Base-by-base conservation (phyloP, 1,140 invertebrate species). In the Hetaerina americana region DNA sequence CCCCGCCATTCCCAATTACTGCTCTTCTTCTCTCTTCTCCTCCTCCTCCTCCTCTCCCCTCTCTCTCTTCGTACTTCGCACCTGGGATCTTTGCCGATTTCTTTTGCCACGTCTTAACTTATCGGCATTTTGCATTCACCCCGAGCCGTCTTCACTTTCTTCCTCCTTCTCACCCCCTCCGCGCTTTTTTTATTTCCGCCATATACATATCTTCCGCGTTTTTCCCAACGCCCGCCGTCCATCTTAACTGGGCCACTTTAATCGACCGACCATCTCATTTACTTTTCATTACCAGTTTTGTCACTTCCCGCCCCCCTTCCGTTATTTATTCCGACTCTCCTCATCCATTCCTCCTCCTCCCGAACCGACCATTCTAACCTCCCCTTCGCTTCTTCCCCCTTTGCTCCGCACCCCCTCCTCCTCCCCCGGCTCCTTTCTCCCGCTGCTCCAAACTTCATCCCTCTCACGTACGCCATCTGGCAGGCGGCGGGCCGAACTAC, bases 351-450 rank as follows among this genome's bases (percentile, higher is more conserved):
- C 27, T 31, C 57, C 57, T 29, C 57, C 71, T 66, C 49, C 69
- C 49, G 27, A 66, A 26, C 18, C n/a, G 27, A n/a, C 66, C 66
- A 24, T 29, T 27, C 27, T 22, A 25, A 57, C 70, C 6, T 71
- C 29, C 57, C n/a, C 15, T 27, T 27, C 69, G 15, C 12, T 27
- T 22, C 69, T 70, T 27, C 29, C 8, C 75, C 76, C 76, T 76
- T 78, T 76, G 77, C 68, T 73, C 78, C 75, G 77, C 74, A 75
- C 71, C 75, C 77, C 75, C 78, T 74, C 75, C 75, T 73, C 74
- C 49, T 76, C 72, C 70, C 75, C 68, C 73, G 71, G n/a, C n/a
- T n/a, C n/a, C n/a, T n/a, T n/a, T n/a, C n/a, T n/a, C n/a, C n/a
- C n/a, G n/a, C n/a, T n/a, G n/a, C n/a, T n/a, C 40, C 40, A n/a